Conservation (phyloP, 2,888 invertebrate genomes). For the Thymelicus acteon region DNA sequence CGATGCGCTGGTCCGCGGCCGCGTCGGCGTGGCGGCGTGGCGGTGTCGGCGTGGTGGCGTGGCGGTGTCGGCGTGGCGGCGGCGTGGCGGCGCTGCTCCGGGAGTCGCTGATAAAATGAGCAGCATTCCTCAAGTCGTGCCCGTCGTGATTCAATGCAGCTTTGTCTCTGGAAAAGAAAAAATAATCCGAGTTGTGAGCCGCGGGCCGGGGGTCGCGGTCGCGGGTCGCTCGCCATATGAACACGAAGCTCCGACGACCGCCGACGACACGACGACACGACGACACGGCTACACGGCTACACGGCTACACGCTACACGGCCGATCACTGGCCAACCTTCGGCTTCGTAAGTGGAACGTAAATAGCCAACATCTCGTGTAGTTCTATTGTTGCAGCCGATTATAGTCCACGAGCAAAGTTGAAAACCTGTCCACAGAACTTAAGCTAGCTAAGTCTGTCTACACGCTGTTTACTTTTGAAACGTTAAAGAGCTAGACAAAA, state of each 20-base stretch:
- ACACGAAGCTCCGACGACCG: constrained; percentile 21
- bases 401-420: no score
- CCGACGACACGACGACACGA: not conserved
- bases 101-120: constrained; percentile 34
- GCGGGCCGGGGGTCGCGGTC: constrained; percentile 14
- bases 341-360: no score
- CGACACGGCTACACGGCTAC: not conserved
- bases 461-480: no score
- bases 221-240: constrained; percentile 6
- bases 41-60: no score
- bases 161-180: constrained; percentile 34
- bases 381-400: no score
- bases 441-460: no score
- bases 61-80: no score
- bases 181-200: constrained; percentile 22
- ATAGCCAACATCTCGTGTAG: no score
- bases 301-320: not conserved
- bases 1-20: constrained; percentile 18
- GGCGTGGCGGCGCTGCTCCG: constrained; percentile 13
- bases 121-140: constrained; percentile 34
- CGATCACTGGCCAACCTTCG: not conserved
- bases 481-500: no score
- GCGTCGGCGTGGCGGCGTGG: not conserved
- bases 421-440: no score
- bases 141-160: constrained; percentile 37